phyloP scores from a whole-genome alignment of 1,140 invertebrate species.

The Zaprionus africanus region DNA sequence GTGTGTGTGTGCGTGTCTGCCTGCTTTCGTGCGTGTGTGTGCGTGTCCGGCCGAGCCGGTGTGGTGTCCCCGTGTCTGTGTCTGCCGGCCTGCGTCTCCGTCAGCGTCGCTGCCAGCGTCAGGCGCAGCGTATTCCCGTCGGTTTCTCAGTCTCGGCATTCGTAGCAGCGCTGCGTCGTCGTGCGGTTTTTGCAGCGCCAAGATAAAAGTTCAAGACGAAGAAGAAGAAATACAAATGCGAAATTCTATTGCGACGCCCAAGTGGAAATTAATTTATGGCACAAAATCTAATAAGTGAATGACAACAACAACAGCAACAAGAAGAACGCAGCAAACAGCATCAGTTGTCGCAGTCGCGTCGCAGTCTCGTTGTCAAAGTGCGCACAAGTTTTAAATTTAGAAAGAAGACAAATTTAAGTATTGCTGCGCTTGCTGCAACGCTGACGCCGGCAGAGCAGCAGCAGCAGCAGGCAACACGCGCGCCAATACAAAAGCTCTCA shows the following conservation, averaged over 20 bases:
- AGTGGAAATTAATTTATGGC: conserved; percentile 69
- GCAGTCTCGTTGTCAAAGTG: conserved; percentile 20
- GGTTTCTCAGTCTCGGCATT: conserved; percentile 14
- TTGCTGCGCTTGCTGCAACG: conserved; percentile 30
- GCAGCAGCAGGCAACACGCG: conserved; percentile 51
- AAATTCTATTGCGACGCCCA: conserved; percentile 57
- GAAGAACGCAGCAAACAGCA: conserved; percentile 4
- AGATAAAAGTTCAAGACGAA: conserved; percentile 49
- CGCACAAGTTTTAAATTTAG: conserved; percentile 46
- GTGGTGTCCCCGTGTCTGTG: conserved; percentile 28
- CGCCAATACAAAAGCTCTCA: conserved; percentile 46
- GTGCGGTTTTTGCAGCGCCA: conserved; percentile 31
- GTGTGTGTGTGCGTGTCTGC: conserved; percentile 16
- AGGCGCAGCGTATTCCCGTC: conserved; percentile 16
- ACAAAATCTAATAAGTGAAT: conserved; percentile 64
- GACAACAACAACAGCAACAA: conserved; percentile 50
- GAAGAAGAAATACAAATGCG: conserved; percentile 52
- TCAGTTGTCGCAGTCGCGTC: conserved; percentile 4
- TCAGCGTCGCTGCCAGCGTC: conserved; percentile 18
- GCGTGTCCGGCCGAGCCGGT: conserved; percentile 41
- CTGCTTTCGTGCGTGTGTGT: conserved; percentile 19
- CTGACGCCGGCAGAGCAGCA: conserved; percentile 11
- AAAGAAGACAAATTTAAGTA: conserved; percentile 44
- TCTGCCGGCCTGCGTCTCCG: conserved; percentile 44
- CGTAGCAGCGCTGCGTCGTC: conserved; percentile 29